Evolutionary conservation across 2,888 invertebrate species (phyloP).

Genomic region (Latrodectus elegans): DNA sequence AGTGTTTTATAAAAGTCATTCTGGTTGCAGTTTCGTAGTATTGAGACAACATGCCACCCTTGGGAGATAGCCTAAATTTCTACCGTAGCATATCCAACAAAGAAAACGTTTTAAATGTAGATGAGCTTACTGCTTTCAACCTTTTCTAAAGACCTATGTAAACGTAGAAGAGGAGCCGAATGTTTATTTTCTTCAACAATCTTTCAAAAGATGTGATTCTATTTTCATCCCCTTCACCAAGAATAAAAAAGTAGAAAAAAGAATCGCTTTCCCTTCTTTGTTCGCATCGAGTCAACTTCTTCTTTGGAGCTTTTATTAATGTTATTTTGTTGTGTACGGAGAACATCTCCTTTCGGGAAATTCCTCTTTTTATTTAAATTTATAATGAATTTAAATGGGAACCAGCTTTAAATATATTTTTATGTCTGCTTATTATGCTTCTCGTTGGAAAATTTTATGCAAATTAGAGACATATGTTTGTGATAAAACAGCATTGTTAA

Average conservation of each 20-base stretch:
- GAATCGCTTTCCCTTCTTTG: neutral
- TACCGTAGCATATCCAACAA: conserved; percentile 44
- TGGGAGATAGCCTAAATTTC: neutral
- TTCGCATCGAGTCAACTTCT: neutral
- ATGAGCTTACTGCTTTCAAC: conserved; percentile 43
- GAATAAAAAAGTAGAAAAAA: neutral
- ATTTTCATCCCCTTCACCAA: conserved; percentile 13
- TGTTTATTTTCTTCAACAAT: conserved; percentile 53
- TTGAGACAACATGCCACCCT: conserved; percentile 35
- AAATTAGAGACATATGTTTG: neutral
- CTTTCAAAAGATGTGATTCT: conserved; percentile 59
- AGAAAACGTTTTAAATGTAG: conserved; percentile 60
- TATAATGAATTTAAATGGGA: neutral
- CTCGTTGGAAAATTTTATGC: neutral
- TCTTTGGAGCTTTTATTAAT: neutral
- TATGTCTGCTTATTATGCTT: neutral
- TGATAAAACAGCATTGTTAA: neutral
- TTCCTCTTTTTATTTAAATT: neutral
- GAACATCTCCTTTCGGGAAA: neutral
- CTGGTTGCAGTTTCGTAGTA: conserved; percentile 23
- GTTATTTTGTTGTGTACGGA: neutral
- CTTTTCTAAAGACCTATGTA: conserved; percentile 39
- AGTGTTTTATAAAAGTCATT: conserved; percentile 53
- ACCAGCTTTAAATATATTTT: neutral
- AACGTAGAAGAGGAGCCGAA: conserved; percentile 24